phyloP scores from a whole-genome alignment of 2,113 vertebrate species.

The Ascaphus truei region DNA sequence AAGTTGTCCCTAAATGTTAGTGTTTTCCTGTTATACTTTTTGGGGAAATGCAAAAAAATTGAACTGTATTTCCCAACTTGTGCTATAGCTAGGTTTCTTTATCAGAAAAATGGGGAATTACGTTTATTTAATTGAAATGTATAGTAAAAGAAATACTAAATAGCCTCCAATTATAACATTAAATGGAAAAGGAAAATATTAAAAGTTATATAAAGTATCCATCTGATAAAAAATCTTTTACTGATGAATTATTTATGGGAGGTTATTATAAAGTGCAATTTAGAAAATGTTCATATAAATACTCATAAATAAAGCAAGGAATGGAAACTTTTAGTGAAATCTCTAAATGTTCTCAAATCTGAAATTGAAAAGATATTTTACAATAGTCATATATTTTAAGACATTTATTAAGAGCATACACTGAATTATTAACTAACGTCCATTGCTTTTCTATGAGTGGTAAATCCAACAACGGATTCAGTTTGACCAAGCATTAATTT shows the following conservation, averaged over 20 bases:
- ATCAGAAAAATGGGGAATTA: too few relatives aligned
- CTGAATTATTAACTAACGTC: constrained; percentile 46
- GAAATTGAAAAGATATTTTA: not conserved
- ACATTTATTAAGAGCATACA: constrained; percentile 10
- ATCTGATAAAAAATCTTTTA: not conserved
- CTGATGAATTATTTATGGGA: not conserved
- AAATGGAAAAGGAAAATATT: not conserved
- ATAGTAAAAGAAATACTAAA: too few relatives aligned
- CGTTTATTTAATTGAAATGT: too few relatives aligned
- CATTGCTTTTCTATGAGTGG: constrained; percentile 46
- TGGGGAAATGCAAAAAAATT: too few relatives aligned
- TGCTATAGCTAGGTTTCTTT: too few relatives aligned
- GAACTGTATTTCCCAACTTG: too few relatives aligned
- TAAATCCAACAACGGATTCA: constrained; percentile 45
- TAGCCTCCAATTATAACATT: too few relatives aligned
- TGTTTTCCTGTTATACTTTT: too few relatives aligned
- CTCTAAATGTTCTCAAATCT: not conserved
- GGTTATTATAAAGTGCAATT: not conserved
- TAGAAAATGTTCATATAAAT: not conserved
- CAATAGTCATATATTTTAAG: not conserved
- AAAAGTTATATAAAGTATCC: not conserved
- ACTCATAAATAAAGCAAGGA: not conserved
- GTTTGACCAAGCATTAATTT: constrained; percentile 53
- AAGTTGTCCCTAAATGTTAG: too few relatives aligned
- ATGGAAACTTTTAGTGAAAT: not conserved